Conservation (phyloP, 2,113 vertebrate genomes). For the Typhlomys cinereus region DNA sequence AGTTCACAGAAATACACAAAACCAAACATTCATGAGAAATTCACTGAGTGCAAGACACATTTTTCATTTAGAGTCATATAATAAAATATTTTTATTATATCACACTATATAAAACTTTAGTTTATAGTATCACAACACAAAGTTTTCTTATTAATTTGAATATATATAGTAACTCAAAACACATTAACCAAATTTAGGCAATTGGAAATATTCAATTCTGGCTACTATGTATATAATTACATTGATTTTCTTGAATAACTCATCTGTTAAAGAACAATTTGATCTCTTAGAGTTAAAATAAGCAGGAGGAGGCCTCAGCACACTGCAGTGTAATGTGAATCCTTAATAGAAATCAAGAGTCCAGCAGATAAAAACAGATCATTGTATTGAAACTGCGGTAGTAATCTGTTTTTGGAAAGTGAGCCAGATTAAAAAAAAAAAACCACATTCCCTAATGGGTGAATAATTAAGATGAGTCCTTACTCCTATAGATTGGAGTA, state of each 20-base stretch:
- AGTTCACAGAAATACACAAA: slow-evolving; percentile 68
- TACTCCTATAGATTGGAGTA: not conserved
- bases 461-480: not conserved
- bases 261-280: slow-evolving; percentile 39
- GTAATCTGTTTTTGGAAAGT: not conserved
- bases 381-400: not conserved
- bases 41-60: not conserved
- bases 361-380: not conserved
- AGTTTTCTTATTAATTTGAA: not conserved
- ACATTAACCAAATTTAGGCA: slow-evolving; percentile 25
- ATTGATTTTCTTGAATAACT: slow-evolving; percentile 6
- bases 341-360: not conserved
- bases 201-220: slow-evolving; percentile 22
- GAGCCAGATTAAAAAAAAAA: not conserved
- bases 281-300: not conserved
- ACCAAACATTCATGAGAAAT: slow-evolving; percentile 50
- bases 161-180: not conserved
- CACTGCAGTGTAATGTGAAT: not conserved
- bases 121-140: not conserved
- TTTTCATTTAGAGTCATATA: not conserved
- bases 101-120: not conserved
- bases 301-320: not conserved
- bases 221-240: not conserved
- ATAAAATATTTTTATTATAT: not conserved
- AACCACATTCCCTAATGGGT: slow-evolving; percentile 2